These are phyloP conservation scores for Camponotus vicinus DNA, from an alignment of 1,140 invertebrate genomes.

Conservation along the genomic window DNA sequence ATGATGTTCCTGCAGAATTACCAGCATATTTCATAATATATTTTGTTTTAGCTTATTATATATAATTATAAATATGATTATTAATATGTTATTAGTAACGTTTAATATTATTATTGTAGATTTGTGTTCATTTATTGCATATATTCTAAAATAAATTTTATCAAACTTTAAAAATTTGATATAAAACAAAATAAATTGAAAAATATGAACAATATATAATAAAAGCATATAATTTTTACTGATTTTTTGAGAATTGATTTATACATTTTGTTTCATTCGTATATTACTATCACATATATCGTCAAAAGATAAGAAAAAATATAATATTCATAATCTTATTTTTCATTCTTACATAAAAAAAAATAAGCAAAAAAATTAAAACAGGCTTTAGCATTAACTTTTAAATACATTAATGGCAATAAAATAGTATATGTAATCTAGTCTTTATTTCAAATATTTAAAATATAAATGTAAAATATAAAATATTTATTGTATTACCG, in stretches of 20 bases:
- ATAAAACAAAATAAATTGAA: background rate
- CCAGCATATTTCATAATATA: background rate
- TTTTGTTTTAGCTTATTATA: background rate
- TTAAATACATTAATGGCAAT: background rate
- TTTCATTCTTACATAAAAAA: background rate
- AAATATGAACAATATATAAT: slow-evolving; percentile 2
- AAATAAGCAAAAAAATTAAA: background rate
- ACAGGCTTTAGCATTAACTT: background rate
- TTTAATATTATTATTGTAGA: background rate
- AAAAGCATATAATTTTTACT: background rate
- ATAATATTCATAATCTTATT: background rate
- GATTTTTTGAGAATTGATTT: background rate
- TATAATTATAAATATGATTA: slow-evolving; percentile 6
- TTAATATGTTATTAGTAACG: background rate
- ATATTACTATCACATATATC: background rate
- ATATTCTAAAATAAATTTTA: background rate
- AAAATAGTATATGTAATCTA: background rate
- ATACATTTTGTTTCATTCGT: background rate
- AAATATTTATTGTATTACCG: background rate
- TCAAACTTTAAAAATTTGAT: background rate
- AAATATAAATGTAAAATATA: background rate
- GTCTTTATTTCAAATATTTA: background rate
- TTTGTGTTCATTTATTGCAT: background rate
- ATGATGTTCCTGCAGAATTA: background rate
- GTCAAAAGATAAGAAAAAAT: background rate